Percentiles rank a stretch among this genome's conserved stretches.
Evolutionary conservation across 2,888 invertebrate genomes (phyloP).

Genomic region (Chironomus riparius): DNA sequence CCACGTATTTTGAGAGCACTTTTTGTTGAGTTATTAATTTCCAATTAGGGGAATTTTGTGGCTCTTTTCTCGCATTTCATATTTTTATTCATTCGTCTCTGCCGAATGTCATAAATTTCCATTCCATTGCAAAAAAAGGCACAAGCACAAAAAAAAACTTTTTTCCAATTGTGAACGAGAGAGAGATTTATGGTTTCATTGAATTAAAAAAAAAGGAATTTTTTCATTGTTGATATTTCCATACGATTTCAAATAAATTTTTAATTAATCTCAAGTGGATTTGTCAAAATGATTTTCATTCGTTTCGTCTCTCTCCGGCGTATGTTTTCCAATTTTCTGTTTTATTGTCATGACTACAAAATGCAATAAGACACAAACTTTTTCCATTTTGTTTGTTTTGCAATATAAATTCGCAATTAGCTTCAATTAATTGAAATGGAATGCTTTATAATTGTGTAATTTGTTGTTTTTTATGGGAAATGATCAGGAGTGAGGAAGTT

Average conservation of each 20-base stretch:
- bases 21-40: conserved; percentile 2
- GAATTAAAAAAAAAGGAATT: too few relatives aligned
- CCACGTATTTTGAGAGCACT: background rate
- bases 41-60: background rate
- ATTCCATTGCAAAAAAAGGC: background rate
- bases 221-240: background rate
- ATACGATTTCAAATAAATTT: background rate
- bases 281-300: background rate
- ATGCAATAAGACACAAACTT: background rate
- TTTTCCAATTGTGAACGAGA: background rate
- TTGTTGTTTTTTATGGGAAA: too few relatives aligned
- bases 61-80: background rate
- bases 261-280: conserved; percentile 10
- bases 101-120: background rate
- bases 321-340: background rate
- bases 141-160: background rate
- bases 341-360: background rate
- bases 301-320: background rate
- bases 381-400: background rate
- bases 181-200: background rate
- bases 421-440: conserved; percentile 10
- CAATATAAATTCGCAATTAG: background rate
- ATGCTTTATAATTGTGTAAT: background rate
- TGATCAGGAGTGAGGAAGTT: too few relatives aligned
- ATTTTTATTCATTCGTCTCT: background rate